Evolutionary conservation across 92 coral and sea anemone species (phyloP), one percentile per base, ranked within the genome.

Genomic region (Phymanthus crucifer): DNA sequence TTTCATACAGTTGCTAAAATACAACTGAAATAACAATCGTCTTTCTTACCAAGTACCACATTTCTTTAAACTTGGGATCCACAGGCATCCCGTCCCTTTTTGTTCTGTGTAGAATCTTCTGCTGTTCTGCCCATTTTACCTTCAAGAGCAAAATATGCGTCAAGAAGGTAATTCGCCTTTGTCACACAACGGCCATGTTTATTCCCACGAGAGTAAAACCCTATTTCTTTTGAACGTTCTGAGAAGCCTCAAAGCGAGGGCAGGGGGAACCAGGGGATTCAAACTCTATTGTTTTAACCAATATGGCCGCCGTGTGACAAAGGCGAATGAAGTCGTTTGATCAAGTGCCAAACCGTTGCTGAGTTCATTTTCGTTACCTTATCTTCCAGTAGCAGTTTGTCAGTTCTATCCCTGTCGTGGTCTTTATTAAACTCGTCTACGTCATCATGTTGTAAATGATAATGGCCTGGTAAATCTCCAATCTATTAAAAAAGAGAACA

Each of bases 121-220:
- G 99, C 54, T 95, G 99, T 70, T 91, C 97, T 36, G 99, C 99
- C 90, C 93, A 89, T 81, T 84, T 91, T 18, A 95, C 96, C 99
- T 95, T 83, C n/a, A n/a, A n/a, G n/a, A n/a, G n/a, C n/a, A n/a
- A n/a, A n/a, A n/a, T n/a, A n/a, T n/a, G n/a, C n/a, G n/a, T n/a
- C n/a, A n/a, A n/a, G n/a, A n/a, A n/a, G n/a, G n/a, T n/a, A n/a
- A n/a, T n/a, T n/a, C n/a, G n/a, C n/a, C n/a, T n/a, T n/a, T n/a
- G n/a, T n/a, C n/a, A n/a, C n/a, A n/a, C n/a, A n/a, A n/a, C n/a
- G n/a, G n/a, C n/a, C n/a, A n/a, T n/a, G n/a, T n/a, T n/a, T n/a
- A n/a, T n/a, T n/a, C n/a, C n/a, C n/a, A n/a, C n/a, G n/a, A n/a
- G n/a, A n/a, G n/a, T n/a, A n/a, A n/a, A n/a, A n/a, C n/a, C n/a